These are phyloP conservation scores for Pipistrellus kuhlii DNA, from an alignment of 2,797 vertebrate genomes.

Conservation along the genomic window DNA sequence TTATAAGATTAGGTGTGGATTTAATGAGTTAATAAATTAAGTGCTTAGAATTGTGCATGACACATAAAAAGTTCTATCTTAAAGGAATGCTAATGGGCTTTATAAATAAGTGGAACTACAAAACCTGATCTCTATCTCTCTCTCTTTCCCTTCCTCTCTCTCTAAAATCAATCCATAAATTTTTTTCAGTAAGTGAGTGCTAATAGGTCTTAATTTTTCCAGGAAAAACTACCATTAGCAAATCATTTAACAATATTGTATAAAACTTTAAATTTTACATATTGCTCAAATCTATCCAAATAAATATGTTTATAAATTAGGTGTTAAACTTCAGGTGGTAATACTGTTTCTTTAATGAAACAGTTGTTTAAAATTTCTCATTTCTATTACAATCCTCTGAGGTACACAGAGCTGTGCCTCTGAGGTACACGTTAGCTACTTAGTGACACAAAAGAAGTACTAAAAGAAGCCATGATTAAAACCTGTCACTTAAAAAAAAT, in stretches of 20 bases:
- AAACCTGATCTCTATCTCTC: not conserved
- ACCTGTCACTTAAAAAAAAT: not conserved
- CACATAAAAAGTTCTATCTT: not conserved
- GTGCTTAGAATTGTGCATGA: not conserved
- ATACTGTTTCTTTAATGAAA: slow-evolving; percentile 7
- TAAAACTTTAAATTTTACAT: not conserved
- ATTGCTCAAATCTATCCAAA: slow-evolving; percentile 26
- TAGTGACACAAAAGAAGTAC: not conserved
- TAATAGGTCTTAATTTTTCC: not conserved
- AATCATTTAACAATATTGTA: not conserved
- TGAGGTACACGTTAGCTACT: not conserved
- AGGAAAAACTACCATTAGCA: not conserved
- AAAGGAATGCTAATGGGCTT: not conserved
- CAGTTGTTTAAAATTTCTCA: not conserved
- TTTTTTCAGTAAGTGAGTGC: not conserved
- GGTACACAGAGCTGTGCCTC: not conserved
- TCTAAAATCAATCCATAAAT: not conserved
- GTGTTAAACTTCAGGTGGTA: not conserved
- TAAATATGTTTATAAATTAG: slow-evolving; percentile 50
- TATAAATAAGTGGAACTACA: not conserved
- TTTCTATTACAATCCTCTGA: slow-evolving; percentile 2
- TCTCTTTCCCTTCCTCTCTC: not conserved
- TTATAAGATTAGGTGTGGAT: not conserved
- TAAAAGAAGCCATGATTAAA: slow-evolving; percentile 28
- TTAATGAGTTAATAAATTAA: slow-evolving; percentile 43